These are phyloP conservation scores for Sturmia bella DNA, from an alignment of 2,888 invertebrate genomes.

Conservation along the genomic window DNA sequence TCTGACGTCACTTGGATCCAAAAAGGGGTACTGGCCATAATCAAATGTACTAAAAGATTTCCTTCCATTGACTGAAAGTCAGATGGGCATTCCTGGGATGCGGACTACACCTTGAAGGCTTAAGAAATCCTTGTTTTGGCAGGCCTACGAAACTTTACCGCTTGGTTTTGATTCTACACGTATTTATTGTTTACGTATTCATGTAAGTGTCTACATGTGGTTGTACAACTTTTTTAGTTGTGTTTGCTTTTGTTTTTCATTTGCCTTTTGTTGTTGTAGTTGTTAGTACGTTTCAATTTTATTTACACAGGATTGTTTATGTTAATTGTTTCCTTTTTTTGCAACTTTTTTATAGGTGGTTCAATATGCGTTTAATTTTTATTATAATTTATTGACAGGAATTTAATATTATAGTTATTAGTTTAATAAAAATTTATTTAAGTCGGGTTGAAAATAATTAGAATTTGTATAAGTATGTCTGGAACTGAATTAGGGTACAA, in stretches of 20 bases:
- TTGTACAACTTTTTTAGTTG: constrained; percentile 28
- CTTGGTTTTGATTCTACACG: neutral
- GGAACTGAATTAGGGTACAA: too few species aligned
- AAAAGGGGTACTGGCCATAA: too few species aligned
- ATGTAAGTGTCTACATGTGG: constrained; percentile 54
- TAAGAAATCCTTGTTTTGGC: too few species aligned
- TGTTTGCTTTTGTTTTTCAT: constrained; percentile 46
- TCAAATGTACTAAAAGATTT: too few species aligned
- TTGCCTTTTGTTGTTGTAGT: neutral
- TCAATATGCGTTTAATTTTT: constrained; percentile 65
- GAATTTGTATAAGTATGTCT: too few species aligned
- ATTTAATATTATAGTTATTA: constrained; percentile 46
- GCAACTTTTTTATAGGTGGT: constrained; percentile 23
- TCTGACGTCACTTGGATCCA: too few species aligned
- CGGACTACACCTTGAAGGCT: too few species aligned
- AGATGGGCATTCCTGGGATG: too few species aligned
- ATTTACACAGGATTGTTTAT: constrained; percentile 58
- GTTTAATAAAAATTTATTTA: neutral
- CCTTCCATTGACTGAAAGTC: too few species aligned
- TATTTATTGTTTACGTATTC: constrained; percentile 39
- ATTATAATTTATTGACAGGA: constrained; percentile 31
- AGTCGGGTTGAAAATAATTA: too few species aligned
- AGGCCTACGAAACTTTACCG: too few species aligned
- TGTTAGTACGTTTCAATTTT: constrained; percentile 29
- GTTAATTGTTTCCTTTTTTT: constrained; percentile 56